phyloP scores from a whole-genome alignment of 2,888 invertebrate species.

The Mimas tiliae region DNA sequence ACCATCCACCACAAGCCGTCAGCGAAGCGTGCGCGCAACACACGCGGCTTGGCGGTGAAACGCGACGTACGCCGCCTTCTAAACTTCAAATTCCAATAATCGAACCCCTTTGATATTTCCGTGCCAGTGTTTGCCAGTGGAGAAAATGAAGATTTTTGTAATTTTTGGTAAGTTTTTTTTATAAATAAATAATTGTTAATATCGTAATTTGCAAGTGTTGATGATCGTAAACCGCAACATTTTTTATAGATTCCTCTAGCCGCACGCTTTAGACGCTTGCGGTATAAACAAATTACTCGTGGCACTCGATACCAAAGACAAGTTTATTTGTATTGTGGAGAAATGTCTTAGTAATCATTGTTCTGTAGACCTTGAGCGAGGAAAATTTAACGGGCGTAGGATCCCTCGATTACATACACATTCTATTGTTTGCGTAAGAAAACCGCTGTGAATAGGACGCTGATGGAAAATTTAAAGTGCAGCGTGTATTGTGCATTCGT shows the following conservation, averaged over 20 bases:
- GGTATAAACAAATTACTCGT: constrained; percentile 9
- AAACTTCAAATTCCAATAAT: constrained; percentile 51
- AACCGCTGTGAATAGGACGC: constrained; percentile 11
- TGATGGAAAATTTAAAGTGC: constrained; percentile 4
- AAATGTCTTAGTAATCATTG: constrained; percentile 1
- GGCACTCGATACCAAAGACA: background rate
- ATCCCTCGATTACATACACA: constrained; percentile 9
- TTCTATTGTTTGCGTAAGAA: too few species aligned
- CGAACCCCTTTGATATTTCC: constrained; percentile 46
- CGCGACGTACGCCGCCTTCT: constrained; percentile 70
- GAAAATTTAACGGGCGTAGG: background rate
- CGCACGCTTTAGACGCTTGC: background rate
- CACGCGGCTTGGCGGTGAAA: constrained; percentile 73
- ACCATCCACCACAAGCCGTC: constrained; percentile 47
- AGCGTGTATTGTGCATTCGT: constrained; percentile 3
- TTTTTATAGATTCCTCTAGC: constrained; percentile 8
- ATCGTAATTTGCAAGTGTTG: background rate
- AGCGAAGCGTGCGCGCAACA: constrained; percentile 58
- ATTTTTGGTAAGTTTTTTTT: constrained; percentile 68
- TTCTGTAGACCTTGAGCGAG: background rate
- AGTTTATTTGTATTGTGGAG: constrained; percentile 9
- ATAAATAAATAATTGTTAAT: background rate
- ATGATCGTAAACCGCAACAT: background rate
- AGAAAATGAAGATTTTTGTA: constrained; percentile 66
- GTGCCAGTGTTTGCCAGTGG: constrained; percentile 69